phyloP scores from a whole-genome alignment of 2,797 vertebrate species.

The Pseudochaenichthys georgianus region DNA sequence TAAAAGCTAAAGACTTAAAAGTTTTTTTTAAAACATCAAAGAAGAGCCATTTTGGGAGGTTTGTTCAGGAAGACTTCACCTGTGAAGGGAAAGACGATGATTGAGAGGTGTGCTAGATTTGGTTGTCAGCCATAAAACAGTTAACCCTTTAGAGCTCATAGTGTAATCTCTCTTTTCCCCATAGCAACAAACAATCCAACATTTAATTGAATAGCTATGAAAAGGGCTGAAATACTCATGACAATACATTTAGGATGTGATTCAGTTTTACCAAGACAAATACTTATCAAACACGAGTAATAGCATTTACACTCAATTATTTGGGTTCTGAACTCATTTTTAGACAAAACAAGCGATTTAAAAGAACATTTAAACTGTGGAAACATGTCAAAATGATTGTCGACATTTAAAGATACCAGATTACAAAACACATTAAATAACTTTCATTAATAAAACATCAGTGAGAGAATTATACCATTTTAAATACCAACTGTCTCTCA shows the following conservation, averaged over 20 bases:
- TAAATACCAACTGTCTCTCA: too few relatives aligned
- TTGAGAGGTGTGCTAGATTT: not conserved
- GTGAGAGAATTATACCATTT: not conserved
- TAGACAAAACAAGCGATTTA: not conserved
- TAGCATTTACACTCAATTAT: not conserved
- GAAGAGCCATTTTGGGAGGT: slow-evolving; percentile 58
- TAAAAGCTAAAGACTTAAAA: slow-evolving; percentile 32
- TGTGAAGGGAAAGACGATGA: slow-evolving; percentile 54
- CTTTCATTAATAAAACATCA: too few relatives aligned
- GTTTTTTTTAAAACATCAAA: slow-evolving; percentile 39
- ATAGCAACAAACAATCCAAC: not conserved
- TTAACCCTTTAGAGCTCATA: not conserved
- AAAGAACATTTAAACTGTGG: not conserved
- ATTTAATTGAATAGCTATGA: not conserved
- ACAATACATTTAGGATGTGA: not conserved
- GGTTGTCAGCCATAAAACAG: not conserved
- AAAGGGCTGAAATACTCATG: not conserved
- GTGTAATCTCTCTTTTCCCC: not conserved
- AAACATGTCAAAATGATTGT: too few relatives aligned
- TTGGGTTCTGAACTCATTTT: not conserved
- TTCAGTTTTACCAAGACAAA: not conserved
- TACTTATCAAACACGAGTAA: not conserved
- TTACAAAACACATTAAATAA: too few relatives aligned
- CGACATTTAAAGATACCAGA: not conserved
- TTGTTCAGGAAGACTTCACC: slow-evolving; percentile 71